phyloP scores from a whole-genome alignment of 37 sponge, comb jelly and placozoan genomes.

The Oscarella lobularis region DNA sequence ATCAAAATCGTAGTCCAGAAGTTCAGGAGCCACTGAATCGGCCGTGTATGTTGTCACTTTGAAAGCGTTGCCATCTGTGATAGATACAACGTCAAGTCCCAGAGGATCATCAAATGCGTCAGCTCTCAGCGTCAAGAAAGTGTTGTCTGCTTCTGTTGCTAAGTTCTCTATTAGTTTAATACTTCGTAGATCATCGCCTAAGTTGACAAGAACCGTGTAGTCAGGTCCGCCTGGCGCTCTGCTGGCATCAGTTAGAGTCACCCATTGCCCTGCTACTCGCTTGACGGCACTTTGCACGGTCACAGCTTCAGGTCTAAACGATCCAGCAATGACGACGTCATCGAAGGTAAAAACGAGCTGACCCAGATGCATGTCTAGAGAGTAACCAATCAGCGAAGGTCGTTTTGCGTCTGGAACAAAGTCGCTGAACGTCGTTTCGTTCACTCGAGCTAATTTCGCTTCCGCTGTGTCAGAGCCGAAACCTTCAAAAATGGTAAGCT shows the following conservation, averaged over 20 bases:
- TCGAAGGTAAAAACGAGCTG: conserved; percentile 48
- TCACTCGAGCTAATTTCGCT: not conserved
- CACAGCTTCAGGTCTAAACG: conserved; percentile 51
- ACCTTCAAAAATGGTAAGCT: conserved; percentile 9
- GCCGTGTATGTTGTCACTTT: conserved; percentile 15
- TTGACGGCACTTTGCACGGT: conserved; percentile 44
- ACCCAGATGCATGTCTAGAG: conserved; percentile 51
- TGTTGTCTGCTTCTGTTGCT: conserved; percentile 29
- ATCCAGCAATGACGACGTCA: conserved; percentile 47
- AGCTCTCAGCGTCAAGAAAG: conserved; percentile 64
- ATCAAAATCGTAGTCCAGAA: not conserved
- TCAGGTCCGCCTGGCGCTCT: conserved; percentile 20
- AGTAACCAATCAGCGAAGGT: conserved; percentile 24
- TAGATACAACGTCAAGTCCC: conserved; percentile 25
- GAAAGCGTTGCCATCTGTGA: conserved; percentile 40
- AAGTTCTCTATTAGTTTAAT: conserved; percentile 25
- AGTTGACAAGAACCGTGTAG: conserved; percentile 27
- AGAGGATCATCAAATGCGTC: conserved; percentile 58
- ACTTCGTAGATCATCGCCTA: conserved; percentile 38
- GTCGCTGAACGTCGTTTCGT: not conserved
- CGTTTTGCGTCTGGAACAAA: conserved; percentile 22
- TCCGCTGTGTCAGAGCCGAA: conserved; percentile 32
- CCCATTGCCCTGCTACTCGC: conserved; percentile 25
- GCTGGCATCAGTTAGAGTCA: conserved; percentile 61
- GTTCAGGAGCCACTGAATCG: not conserved